Base-by-base conservation (phyloP, 2,888 invertebrate species). In the Suillia variegata region DNA sequence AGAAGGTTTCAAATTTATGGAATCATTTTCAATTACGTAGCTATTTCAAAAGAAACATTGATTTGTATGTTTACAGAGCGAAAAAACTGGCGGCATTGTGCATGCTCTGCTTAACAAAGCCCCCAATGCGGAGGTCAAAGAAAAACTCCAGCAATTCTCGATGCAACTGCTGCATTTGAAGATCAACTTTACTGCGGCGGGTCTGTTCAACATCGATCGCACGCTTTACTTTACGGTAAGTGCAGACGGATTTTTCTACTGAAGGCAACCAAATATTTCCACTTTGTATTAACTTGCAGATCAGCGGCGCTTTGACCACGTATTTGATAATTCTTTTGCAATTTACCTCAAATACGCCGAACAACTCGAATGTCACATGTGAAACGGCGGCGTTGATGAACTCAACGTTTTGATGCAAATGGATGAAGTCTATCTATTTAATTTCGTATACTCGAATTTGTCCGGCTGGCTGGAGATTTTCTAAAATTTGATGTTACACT, bases 291-390 rank as follows among this genome's bases (percentile, higher is more conserved):
- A 38, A 38, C 38, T 38, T 38, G 10, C 63, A 83, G 83, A 80
- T 83, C 26, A 76, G 80, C 64, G 82, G 82, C 17, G 80, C 82
- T 26, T 61, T 82, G 10, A 80, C 82, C 8, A 83, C 82, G 4
- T 83, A 83, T 69, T 70, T 83, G 47, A 81, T 83, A 1, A 81
- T 83, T 48, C 64, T 83, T 57, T 67, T 82, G 52, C 83, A 83
- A 67, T 82, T 83, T 50, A 78, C 80, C 3, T 75, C 80, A 47
- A 80, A 64, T 64, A 59, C 68, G 1, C 73, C 79, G 0, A 50
- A 8, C 45, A n/a, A 8, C n/a, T 4, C 8, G n/a, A 21, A 24
- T 24, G 17, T 15, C 15, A 15, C 48, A 53, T n/a, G n/a, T n/a
- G n/a, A n/a, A n/a, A n/a, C n/a, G n/a, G n/a, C n/a, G n/a, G n/a